phyloP scores from a whole-genome alignment of 2,113 vertebrate genomes.

The Corythaixoides concolor region DNA sequence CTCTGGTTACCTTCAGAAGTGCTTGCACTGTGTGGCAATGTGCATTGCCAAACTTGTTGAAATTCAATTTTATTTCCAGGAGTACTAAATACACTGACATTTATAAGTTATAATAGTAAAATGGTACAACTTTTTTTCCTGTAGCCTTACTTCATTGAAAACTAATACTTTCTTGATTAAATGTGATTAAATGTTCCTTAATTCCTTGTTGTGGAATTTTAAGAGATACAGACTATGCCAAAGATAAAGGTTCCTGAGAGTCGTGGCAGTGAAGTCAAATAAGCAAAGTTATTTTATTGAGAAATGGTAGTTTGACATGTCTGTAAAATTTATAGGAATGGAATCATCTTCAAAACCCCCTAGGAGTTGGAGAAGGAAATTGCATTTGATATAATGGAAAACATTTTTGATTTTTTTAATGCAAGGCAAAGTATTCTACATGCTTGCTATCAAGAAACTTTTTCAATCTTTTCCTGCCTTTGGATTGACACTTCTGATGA shows the following conservation, averaged over 20 bases:
- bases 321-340: not conserved
- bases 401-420: not conserved
- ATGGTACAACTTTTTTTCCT: not conserved
- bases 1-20: not conserved
- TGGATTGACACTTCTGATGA: not conserved
- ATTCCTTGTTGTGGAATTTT: not conserved
- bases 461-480: constrained; percentile 7
- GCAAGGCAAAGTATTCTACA: not conserved
- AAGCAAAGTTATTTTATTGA: not conserved
- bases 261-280: not conserved
- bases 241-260: not conserved
- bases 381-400: not conserved
- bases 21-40: not conserved
- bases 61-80: not conserved
- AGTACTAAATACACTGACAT: not conserved
- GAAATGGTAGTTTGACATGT: not conserved
- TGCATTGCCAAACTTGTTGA: not conserved
- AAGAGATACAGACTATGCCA: not conserved
- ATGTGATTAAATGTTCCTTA: constrained; percentile 53
- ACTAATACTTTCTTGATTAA: constrained; percentile 24
- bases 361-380: constrained; percentile 4
- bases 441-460: not conserved
- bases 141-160: constrained; percentile 23
- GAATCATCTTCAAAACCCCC: not conserved
- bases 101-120: not conserved